Base-by-base conservation (phyloP, 1,140 invertebrate species). In the Bathynomus jamesi region DNA sequence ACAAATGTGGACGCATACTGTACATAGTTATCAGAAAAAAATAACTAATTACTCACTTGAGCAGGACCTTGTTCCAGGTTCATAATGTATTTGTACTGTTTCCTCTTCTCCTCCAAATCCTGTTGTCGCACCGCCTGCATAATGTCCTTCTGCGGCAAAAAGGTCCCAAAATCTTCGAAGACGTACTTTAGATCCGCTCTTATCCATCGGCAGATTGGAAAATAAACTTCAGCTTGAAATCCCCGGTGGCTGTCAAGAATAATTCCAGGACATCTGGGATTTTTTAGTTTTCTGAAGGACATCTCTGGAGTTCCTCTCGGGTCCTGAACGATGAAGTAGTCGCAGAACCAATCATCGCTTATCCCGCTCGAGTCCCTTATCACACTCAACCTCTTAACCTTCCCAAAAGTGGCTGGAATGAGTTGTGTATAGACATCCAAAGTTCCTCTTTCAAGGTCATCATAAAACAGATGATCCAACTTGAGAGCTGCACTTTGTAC, bases 331-430 rank as follows among this genome's bases (percentile, higher is more conserved):
- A 80, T 75, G 28, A 84, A 79, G 66, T 77, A 78, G 29, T 84
- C 82, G 28, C 83, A 80, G 76, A 80, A 84, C 83, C 83, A 84
- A 62, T 81, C 80, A 29, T 79, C 77, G 11, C 77, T 80, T 17
- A 82, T 65, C 0, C 82, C 82, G 25, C 77, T 74, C 65, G 80
- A 79, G 64, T 78, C 77, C 21, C 77, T 61, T 66, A 68, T 67
- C 4, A 78, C 27, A 28, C 66, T 65, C 61, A 78, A 28, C 25
- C 71, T 61, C 13, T 66, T 69, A 3, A 78, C 65, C 4, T 65
- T 61, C 28, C 63, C 72, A 29, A 78, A 72, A 8, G 81, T 81
- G 61, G 30, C 69, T 28, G 69, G 62, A 27, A 64, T 28, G n/a
- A 13, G 69, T 21, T 60, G 62, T 8, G 25, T 24, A 30, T 65